A percentile compares a stretch with the other conserved stretches of the same genome.
Evolutionary conservation across 2,113 vertebrate species (phyloP).

Genomic region (Orcinus orca): DNA sequence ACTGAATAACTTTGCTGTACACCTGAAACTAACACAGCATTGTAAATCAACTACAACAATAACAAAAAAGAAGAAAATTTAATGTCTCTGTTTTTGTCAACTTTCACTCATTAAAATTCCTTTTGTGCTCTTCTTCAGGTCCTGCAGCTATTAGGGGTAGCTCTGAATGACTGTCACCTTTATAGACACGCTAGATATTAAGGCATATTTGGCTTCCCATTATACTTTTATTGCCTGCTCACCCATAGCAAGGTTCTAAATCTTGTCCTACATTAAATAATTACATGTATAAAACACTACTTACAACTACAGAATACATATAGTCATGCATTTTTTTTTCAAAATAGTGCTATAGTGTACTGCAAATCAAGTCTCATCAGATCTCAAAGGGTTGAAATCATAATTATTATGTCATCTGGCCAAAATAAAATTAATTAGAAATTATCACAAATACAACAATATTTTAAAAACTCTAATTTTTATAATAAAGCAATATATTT

Average conservation of each 20-base stretch:
- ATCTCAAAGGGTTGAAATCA: not conserved
- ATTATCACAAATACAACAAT: not conserved
- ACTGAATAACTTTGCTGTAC: too few species aligned
- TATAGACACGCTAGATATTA: not conserved
- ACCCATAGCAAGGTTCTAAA: not conserved
- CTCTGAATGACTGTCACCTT: not conserved
- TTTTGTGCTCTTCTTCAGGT: not conserved
- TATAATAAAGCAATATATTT: not conserved
- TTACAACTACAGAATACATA: not conserved
- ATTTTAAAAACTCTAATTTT: not conserved
- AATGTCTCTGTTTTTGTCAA: not conserved
- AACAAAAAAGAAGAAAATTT: not conserved
- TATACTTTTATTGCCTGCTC: not conserved
- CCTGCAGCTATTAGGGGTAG: not conserved
- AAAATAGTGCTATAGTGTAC: not conserved
- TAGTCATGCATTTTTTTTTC: not conserved
- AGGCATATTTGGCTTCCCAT: not conserved
- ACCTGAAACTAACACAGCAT: too few species aligned
- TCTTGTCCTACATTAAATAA: not conserved
- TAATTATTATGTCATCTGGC: not conserved
- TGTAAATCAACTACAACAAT: too few species aligned
- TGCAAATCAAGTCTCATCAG: not conserved
- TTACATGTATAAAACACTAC: not conserved
- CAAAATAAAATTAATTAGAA: not conserved
- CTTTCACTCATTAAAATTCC: not conserved